These are phyloP conservation scores for Rhipidura dahli DNA, from an alignment of 2,113 vertebrate species.

Conservation along the genomic window DNA sequence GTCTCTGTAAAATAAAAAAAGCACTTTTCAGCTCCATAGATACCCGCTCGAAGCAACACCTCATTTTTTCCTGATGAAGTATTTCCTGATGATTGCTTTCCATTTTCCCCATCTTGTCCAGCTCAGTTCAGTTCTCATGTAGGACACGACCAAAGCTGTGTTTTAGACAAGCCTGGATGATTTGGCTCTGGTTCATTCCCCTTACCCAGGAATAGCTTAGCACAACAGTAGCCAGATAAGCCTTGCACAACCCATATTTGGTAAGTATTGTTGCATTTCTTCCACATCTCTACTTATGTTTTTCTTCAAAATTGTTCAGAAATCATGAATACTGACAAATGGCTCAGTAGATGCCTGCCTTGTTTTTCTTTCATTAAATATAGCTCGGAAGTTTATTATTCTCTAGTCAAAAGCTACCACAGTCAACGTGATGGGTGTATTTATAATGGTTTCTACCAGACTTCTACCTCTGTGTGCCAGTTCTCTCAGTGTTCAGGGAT, in stretches of 20 bases:
- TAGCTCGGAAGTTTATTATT: conserved; percentile 49
- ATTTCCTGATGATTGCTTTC: not conserved
- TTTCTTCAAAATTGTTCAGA: not conserved
- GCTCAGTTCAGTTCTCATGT: not conserved
- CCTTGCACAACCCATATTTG: not conserved
- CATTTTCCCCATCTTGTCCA: not conserved
- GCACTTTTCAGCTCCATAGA: not conserved
- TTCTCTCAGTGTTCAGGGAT: not conserved
- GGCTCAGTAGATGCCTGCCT: not conserved
- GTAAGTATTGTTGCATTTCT: conserved; percentile 26
- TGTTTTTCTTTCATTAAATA: conserved; percentile 49
- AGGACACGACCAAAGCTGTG: not conserved
- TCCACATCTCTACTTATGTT: not conserved
- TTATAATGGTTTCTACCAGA: not conserved
- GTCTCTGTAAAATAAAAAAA: not conserved
- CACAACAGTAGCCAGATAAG: conserved; percentile 9
- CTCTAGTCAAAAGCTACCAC: conserved; percentile 36
- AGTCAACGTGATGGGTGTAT: not conserved
- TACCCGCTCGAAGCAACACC: fast-evolving
- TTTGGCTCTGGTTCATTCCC: not conserved
- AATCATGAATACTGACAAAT: conserved; percentile 8
- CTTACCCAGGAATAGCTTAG: not conserved
- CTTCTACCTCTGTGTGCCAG: not conserved
- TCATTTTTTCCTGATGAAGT: not conserved
- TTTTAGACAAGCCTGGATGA: not conserved